A percentile compares a stretch with the other conserved stretches of the same genome.
Evolutionary conservation across 2,797 vertebrate species (phyloP).

Genomic region (Scleropages formosus): DNA sequence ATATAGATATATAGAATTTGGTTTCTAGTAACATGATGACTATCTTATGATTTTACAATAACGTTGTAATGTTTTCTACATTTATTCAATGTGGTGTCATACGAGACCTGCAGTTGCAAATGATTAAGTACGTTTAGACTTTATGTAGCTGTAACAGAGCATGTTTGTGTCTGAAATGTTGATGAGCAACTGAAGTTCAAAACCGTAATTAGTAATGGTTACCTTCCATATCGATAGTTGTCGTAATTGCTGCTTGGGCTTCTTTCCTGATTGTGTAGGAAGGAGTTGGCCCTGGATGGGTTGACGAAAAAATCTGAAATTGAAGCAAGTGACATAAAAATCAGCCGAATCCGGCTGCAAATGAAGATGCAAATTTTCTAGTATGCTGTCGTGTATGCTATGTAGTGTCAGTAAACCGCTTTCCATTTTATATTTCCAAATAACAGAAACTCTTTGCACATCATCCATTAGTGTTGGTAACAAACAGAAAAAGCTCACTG

Average conservation of each 20-base stretch:
- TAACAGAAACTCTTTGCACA: not conserved
- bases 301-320: constrained; percentile 63
- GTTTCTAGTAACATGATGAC: no score
- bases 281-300: constrained; percentile 60
- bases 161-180: not conserved
- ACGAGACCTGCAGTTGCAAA: no score
- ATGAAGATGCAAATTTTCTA: constrained; percentile 15
- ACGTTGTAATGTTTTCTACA: no score
- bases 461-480: not conserved
- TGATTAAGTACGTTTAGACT: not conserved
- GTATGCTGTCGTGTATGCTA: not conserved
- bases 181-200: no score
- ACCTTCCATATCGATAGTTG: constrained; percentile 47
- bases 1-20: no score
- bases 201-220: not conserved
- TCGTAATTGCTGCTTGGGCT: constrained; percentile 21
- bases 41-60: no score
- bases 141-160: not conserved
- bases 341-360: constrained; percentile 23
- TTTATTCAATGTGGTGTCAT: no score
- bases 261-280: constrained; percentile 45
- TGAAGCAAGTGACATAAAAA: not conserved
- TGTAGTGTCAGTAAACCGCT: not conserved
- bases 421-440: not conserved
- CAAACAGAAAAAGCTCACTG: not conserved